Percentiles rank a stretch among this genome's conserved stretches.
Evolutionary conservation across 2,888 invertebrate genomes (phyloP).

Genomic region (Drosophila leonis): DNA sequence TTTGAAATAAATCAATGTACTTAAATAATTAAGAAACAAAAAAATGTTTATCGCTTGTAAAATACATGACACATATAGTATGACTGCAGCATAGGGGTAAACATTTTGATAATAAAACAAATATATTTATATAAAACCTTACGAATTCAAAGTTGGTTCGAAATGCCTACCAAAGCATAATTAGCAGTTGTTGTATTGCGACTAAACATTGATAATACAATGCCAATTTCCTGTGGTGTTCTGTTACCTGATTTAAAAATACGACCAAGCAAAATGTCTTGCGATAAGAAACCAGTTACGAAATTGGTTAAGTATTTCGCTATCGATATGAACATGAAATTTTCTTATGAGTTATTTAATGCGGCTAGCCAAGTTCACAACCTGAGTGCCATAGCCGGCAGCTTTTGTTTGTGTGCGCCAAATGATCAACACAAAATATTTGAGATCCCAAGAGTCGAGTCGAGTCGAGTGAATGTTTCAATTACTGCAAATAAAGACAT

Average conservation of each 20-base stretch:
- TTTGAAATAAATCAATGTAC: background rate
- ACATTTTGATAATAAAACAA: background rate
- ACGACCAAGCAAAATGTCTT: background rate
- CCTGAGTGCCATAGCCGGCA: conserved; percentile 30
- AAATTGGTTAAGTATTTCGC: background rate
- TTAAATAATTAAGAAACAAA: background rate
- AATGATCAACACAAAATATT: background rate
- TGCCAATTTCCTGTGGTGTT: background rate
- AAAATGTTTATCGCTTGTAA: background rate
- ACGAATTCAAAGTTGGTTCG: background rate
- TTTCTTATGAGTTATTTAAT: conserved; percentile 2
- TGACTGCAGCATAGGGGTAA: background rate
- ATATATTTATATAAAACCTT: background rate
- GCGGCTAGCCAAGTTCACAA: conserved; percentile 30
- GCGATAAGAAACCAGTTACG: conserved; percentile 24
- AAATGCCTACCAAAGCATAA: background rate
- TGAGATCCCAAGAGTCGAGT: conserved; percentile 9
- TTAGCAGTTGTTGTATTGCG: background rate
- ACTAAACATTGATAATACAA: background rate
- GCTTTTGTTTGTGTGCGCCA: conserved; percentile 17
- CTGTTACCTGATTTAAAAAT: background rate
- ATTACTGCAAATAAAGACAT: background rate
- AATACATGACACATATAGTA: background rate
- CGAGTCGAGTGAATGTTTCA: too few species aligned
- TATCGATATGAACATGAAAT: background rate